These are phyloP conservation scores for Hirtodrosophila alboralis DNA, from an alignment of 2,888 invertebrate genomes.

Conservation along the genomic window DNA sequence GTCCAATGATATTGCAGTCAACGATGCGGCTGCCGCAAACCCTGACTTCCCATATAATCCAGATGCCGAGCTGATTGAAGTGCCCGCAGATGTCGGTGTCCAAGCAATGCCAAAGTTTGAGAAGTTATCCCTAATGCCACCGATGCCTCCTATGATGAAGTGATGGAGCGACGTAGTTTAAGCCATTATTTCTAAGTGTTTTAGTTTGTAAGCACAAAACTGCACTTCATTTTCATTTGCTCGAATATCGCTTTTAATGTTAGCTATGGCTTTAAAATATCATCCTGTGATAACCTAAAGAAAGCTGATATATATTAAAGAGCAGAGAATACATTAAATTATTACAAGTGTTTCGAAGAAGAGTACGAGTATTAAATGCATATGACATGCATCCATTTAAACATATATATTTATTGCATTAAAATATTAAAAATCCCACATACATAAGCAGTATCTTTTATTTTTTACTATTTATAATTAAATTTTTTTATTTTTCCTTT, in stretches of 20 bases:
- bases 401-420: conserved; percentile 61
- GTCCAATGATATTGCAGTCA: conserved; percentile 84
- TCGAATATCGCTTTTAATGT: conserved; percentile 1
- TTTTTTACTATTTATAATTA: too few relatives aligned
- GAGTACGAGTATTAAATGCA: conserved; percentile 48
- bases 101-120: conserved; percentile 72
- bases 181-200: conserved; percentile 44
- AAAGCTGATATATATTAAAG: not conserved
- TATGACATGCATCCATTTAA: conserved; percentile 25
- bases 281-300: conserved; percentile 10
- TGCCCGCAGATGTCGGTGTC: conserved; percentile 31
- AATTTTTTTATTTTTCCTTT: not conserved
- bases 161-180: conserved; percentile 16
- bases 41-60: conserved; percentile 80
- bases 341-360: conserved; percentile 33
- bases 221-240: conserved; percentile 33
- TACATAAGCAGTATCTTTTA: not conserved
- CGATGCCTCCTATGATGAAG: conserved; percentile 40
- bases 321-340: conserved; percentile 43
- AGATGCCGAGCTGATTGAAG: conserved; percentile 82
- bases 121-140: conserved; percentile 64
- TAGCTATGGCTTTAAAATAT: not conserved
- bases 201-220: conserved; percentile 39
- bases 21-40: conserved; percentile 81
- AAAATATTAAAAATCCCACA: conserved; percentile 14